Evolutionary conservation across 2,888 invertebrate genomes (phyloP), one percentile per base, ranked within the genome.

Genomic region (Coleophora deauratella): DNA sequence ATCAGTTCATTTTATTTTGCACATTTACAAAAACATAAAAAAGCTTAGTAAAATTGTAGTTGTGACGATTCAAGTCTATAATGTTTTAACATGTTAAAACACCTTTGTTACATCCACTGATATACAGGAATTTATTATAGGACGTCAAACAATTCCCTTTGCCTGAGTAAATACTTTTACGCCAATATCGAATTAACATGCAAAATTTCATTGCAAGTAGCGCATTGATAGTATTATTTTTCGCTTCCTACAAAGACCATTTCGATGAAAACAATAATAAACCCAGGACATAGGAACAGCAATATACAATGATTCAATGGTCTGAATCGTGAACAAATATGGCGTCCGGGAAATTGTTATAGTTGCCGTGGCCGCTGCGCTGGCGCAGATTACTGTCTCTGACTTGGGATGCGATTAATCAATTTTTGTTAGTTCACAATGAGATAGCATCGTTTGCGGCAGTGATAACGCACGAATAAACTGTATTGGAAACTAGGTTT

Each of bases 301-400:
- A 31, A n/a, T n/a, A 31, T n/a, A n/a, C 8, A 6, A n/a, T 3
- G 31, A n/a, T 31, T 31, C 10, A n/a, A 31, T 31, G 11, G 31
- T 31, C 31, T 10, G 61, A 68, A 64, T 71, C 66, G 65, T 71
- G 61, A 66, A 71, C 70, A 62, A 69, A 71, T 68, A 72, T 70
- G 69, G 72, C 68, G 69, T 55, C 66, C 62, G 62, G 70, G 65
- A 72, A 72, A 74, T 66, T 66, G 72, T 71, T 72, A 66, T 69
- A 66, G 65, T 65, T 69, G 66, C 64, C 66, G 66, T 68, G 58
- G 54, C 55, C 54, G 50, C 46, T 47, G 51, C 66, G 66, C 69
- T 58, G 54, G 55, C 54, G 51, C 47, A 47, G 51, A 43, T 50
- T 50, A 44, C 40, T 46, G 50, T 50, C 46, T 41, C 45, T 44